Base-by-base conservation (phyloP, 2,113 vertebrate species). In the Mormyrus iriodes region DNA sequence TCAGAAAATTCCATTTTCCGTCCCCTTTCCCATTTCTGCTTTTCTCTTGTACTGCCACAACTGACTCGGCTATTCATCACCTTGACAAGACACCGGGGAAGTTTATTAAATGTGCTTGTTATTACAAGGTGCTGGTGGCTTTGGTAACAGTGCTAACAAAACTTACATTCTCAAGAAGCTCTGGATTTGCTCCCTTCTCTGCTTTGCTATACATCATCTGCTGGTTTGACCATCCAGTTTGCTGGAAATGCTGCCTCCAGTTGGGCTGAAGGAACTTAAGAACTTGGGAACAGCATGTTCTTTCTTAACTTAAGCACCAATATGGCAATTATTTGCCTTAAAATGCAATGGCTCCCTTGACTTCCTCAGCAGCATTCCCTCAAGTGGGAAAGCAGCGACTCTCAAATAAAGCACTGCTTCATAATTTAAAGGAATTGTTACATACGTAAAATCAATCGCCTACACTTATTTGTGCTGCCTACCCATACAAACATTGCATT, bases 81-180 rank as follows among this genome's bases (percentile, higher is more conserved):
- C 92, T 90, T 92, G 92, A 93, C 89, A 48, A 93, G 92, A 93
- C 92, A 92, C 91, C 93, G 91, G 91, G 92, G 93, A 91, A 91
- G 89, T 94, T 95, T 92, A 93, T 92, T 92, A 93, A 91, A 89
- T 39, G 55, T 42, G 39, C 61, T 44, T 88, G 89, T 91, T 90
- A 89, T 91, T 91, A 92, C 79, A 90, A 90, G 87, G 90, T 88
- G 65, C 84, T 87, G 21, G 90, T 88, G 85, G 91, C 88, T 90
- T 87, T 92, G 91, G 89, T 90, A 91, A 89, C 89, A 88, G 48
- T 55, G 27, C 84, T 89, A 86, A 65, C 55, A 48, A 76, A 89
- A 79, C 88, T 89, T 87, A 86, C 35, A 85, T 35, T 88, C 42
- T 51, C 10, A 65, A 61, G 31, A 69, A 55, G 49, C 51, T 15